Evolutionary conservation across 1,140 invertebrate genomes (phyloP), one percentile per base, ranked within the genome.

Genomic region (Philopotamus ludificatus): DNA sequence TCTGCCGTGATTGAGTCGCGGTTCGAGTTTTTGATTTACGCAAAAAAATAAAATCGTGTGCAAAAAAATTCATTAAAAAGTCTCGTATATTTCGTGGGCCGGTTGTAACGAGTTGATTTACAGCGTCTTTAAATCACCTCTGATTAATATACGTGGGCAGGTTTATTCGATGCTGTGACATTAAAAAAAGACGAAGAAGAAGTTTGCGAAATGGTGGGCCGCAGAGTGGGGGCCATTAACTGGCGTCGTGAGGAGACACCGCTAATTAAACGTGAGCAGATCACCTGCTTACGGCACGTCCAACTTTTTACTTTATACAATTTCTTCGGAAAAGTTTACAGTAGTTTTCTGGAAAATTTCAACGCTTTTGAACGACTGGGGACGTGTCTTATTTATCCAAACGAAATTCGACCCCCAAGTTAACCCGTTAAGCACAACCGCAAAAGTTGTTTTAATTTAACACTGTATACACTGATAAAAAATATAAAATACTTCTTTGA

Each of bases 191-290:
- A 18, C 15, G n/a, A 3, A 4, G 42, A 18, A 22, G 7, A 49
- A 49, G 21, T 28, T 54, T 54, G 15, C 21, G 51, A 20, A 54
- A 18, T 54, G n/a, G n/a, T n/a, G n/a, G n/a, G n/a, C n/a, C n/a
- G n/a, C n/a, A n/a, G n/a, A n/a, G n/a, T n/a, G n/a, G 23, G 34
- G 20, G 39, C 54, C 39, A 57, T 57, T 57, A 57, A 42, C 15
- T 57, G 54, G 42, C 54, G 34, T 20, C 54, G 54, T 57, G 54
- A 26, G 50, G 23, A 21, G 25, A 57, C 28, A 18, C 26, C 44
- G 21, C 58, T 60, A 60, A 60, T 60, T 60, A 60, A 60, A 60
- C 58, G 58, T 50, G 58, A 47, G 58, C 58, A 50, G 58, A 60
- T 60, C 58, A 60, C 55, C 55, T 58, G 55, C 42, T 58, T 44